Conservation (phyloP, 2,888 invertebrate species). For the Tyria jacobaeae region DNA sequence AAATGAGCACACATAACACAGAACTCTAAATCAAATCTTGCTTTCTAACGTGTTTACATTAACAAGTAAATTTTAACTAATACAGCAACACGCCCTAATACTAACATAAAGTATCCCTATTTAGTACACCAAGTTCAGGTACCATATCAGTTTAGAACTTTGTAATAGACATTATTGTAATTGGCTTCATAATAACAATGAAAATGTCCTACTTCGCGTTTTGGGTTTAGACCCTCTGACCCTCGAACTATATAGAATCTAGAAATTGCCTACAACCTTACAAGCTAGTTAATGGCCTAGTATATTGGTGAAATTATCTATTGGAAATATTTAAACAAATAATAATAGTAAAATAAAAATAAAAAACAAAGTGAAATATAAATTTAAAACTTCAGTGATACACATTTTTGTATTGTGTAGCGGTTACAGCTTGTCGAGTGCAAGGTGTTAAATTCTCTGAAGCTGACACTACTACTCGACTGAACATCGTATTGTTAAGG, state of each 20-base stretch:
- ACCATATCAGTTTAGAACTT: conserved; percentile 32
- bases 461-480: too few species aligned
- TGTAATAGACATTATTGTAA: conserved; percentile 38
- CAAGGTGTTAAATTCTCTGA: too few species aligned
- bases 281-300: neutral
- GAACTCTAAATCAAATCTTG: neutral
- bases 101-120: conserved; percentile 25
- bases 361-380: too few species aligned
- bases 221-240: neutral
- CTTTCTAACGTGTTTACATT: neutral
- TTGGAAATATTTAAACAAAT: neutral
- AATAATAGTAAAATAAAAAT: too few species aligned
- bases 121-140: conserved; percentile 25
- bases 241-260: neutral
- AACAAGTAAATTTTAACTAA: neutral
- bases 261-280: neutral
- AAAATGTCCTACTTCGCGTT: neutral
- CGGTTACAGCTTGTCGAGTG: too few species aligned
- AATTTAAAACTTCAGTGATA: too few species aligned
- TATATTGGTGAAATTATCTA: neutral
- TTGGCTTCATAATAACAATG: conserved; percentile 35
- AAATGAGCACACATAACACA: too few species aligned
- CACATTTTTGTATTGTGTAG: too few species aligned
- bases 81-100: conserved; percentile 6
- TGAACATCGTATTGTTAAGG: too few species aligned